Percentiles rank a stretch among this genome's conserved stretches.
Evolutionary conservation across 2,888 invertebrate species (phyloP).

Genomic region (Timema cristinae): DNA sequence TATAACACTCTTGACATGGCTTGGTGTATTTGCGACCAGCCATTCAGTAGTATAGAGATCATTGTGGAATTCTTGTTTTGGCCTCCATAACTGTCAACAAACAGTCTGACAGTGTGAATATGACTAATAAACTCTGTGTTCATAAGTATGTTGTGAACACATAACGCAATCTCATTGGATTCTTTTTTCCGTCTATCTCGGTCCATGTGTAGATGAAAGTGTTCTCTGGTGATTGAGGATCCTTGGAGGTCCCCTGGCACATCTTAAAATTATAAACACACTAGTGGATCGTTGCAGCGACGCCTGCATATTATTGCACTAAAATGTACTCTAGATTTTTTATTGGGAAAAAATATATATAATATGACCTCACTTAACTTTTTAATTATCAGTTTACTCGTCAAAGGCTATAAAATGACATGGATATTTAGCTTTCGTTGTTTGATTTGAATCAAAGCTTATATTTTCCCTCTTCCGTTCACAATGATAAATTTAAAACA

Average conservation of each 20-base stretch:
- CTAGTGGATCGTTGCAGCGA: too few species aligned
- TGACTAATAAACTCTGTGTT: not conserved
- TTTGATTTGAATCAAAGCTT: too few species aligned
- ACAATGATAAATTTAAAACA: too few species aligned
- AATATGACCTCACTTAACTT: too few species aligned
- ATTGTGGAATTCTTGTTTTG: not conserved
- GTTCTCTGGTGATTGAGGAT: not conserved
- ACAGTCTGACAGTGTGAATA: not conserved
- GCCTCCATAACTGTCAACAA: not conserved
- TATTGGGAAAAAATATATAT: too few species aligned
- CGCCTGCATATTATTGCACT: too few species aligned
- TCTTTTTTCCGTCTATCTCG: not conserved
- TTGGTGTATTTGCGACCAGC: not conserved
- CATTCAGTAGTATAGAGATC: not conserved
- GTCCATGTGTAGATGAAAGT: not conserved
- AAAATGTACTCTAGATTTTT: too few species aligned
- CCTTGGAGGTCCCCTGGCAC: not conserved
- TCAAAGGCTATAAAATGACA: too few species aligned
- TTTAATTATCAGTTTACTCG: too few species aligned
- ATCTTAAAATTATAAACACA: too few species aligned
- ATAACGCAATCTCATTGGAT: not conserved
- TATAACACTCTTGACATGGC: not conserved
- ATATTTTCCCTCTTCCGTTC: too few species aligned
- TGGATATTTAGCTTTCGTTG: too few species aligned
- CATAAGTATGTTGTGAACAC: not conserved